Evolutionary conservation across 1,140 invertebrate genomes (phyloP).

Genomic region (Paraescarpia echinospica): DNA sequence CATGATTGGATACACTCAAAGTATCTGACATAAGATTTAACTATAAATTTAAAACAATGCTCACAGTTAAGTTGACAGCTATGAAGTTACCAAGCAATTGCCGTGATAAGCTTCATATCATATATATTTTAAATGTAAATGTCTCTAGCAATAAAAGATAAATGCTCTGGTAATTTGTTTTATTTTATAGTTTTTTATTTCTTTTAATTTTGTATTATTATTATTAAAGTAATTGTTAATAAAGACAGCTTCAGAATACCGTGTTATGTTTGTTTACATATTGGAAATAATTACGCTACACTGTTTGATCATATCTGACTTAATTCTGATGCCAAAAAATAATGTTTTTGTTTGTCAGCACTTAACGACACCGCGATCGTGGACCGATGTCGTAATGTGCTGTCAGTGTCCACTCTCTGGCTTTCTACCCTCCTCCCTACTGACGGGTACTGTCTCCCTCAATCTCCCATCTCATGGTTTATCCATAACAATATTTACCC

Average conservation of each 20-base stretch:
- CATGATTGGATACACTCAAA: not conserved
- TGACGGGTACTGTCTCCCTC: not conserved
- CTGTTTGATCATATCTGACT: not conserved
- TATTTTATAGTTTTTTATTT: too few relatives aligned
- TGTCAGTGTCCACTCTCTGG: slow-evolving; percentile 67
- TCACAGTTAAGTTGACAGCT: not conserved
- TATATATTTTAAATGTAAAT: not conserved
- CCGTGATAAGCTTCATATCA: not conserved
- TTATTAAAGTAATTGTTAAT: too few relatives aligned
- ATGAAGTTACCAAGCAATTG: not conserved
- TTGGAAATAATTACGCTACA: too few relatives aligned
- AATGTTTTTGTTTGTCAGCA: slow-evolving; percentile 48
- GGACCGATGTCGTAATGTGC: slow-evolving; percentile 72
- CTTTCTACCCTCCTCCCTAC: not conserved
- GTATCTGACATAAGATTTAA: not conserved
- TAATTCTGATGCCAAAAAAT: not conserved
- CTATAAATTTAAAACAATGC: not conserved
- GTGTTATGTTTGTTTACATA: too few relatives aligned
- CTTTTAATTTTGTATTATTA: too few relatives aligned
- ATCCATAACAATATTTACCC: too few relatives aligned
- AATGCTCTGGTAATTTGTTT: too few relatives aligned
- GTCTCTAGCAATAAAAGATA: too few relatives aligned
- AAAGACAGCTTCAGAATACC: too few relatives aligned
- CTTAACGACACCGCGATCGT: slow-evolving; percentile 69
- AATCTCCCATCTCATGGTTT: not conserved